These are phyloP conservation scores for Brachionus plicatilis DNA, from an alignment of 1,140 invertebrate species.

Conservation along the genomic window DNA sequence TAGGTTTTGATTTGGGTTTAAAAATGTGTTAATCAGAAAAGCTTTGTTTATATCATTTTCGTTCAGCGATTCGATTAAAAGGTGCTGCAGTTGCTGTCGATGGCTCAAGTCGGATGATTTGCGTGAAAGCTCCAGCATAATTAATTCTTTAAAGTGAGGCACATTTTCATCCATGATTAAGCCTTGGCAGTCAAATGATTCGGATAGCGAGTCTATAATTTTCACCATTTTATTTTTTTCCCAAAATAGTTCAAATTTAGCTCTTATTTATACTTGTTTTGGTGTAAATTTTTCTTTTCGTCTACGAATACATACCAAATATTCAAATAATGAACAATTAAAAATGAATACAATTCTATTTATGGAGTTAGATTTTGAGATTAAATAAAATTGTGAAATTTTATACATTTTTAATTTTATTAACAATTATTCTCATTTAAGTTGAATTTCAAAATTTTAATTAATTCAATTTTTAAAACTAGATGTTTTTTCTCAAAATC, in stretches of 20 bases:
- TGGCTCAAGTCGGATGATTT: slow-evolving; percentile 1
- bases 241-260: neutral
- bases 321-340: neutral
- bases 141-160: neutral
- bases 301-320: neutral
- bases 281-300: neutral
- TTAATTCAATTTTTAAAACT: neutral
- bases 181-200: neutral
- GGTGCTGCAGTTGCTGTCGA: neutral
- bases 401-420: neutral
- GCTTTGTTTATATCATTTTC: slow-evolving; percentile 18
- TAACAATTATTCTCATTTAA: neutral
- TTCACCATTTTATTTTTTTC: neutral
- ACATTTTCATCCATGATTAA: neutral
- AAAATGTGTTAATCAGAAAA: neutral
- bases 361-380: neutral
- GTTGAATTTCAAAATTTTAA: neutral
- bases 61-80: neutral
- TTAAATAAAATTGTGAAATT: neutral
- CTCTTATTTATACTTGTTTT: neutral
- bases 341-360: neutral
- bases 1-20: neutral
- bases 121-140: neutral
- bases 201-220: neutral
- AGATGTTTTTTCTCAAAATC: no score